These are phyloP conservation scores for Eulacestoma nigropectus DNA, from an alignment of 2,113 vertebrate genomes.

Conservation along the genomic window DNA sequence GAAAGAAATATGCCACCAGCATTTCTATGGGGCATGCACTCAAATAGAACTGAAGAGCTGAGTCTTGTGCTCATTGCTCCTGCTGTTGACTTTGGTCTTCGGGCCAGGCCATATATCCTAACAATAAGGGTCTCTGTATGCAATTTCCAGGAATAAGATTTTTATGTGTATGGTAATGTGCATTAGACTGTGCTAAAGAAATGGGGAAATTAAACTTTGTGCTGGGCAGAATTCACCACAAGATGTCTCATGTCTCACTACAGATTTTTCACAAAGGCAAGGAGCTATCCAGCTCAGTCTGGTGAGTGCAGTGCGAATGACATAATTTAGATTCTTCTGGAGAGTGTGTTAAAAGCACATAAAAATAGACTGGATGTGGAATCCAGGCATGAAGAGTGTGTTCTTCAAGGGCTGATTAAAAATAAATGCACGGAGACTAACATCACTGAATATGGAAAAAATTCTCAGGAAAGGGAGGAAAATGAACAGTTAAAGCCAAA, in stretches of 20 bases:
- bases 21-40: neutral
- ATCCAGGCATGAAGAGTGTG: neutral
- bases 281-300: neutral
- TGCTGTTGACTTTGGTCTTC: neutral
- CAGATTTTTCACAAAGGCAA: neutral
- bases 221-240: constrained; percentile 34
- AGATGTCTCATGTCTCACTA: constrained; percentile 55
- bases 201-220: neutral
- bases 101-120: neutral
- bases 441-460: neutral
- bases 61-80: neutral
- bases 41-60: neutral
- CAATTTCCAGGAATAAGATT: neutral
- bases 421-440: neutral
- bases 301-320: neutral
- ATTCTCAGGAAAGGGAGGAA: neutral
- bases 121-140: too few species aligned
- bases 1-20: neutral
- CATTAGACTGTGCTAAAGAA: neutral
- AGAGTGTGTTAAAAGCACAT: neutral
- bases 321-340: neutral
- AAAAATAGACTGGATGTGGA: constrained; percentile 31
- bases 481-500: neutral
- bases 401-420: neutral
- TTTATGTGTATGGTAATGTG: neutral